Conservation (phyloP, 2,888 invertebrate genomes). For the Parascotia fuliginaria region DNA sequence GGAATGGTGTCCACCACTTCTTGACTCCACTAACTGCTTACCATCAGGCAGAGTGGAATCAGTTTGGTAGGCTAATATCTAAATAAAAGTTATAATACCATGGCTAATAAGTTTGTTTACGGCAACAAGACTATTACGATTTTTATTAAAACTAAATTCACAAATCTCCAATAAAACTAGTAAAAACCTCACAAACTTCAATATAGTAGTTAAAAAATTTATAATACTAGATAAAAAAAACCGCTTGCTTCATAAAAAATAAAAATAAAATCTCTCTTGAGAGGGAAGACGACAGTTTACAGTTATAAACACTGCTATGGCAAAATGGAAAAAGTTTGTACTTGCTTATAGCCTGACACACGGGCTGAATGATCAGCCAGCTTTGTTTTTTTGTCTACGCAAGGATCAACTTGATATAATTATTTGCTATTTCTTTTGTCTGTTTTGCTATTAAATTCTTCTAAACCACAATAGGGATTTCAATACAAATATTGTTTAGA, state of each 20-base stretch:
- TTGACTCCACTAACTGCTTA: too few species aligned
- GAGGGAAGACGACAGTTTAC: conserved; percentile 40
- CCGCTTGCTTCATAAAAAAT: conserved; percentile 15
- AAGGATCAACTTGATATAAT: too few species aligned
- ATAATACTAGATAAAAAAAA: conserved; percentile 26
- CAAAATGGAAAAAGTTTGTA: conserved; percentile 56
- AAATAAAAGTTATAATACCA: too few species aligned
- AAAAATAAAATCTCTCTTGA: conserved; percentile 40
- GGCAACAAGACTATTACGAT: not conserved
- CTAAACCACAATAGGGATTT: too few species aligned
- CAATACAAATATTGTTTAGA: too few species aligned
- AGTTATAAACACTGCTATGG: conserved; percentile 47
- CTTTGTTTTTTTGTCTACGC: not conserved
- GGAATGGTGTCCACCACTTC: too few species aligned
- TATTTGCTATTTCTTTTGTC: too few species aligned
- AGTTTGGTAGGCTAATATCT: too few species aligned
- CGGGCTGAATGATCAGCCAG: not conserved
- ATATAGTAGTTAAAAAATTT: conserved; percentile 9
- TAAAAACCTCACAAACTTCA: not conserved
- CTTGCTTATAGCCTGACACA: conserved; percentile 20
- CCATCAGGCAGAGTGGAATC: too few species aligned
- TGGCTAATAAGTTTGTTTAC: too few species aligned
- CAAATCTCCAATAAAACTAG: too few species aligned
- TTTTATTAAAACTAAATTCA: not conserved
- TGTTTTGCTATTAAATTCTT: too few species aligned